phyloP scores from a whole-genome alignment of 2,888 invertebrate species.

The Sussaba pulchella region DNA sequence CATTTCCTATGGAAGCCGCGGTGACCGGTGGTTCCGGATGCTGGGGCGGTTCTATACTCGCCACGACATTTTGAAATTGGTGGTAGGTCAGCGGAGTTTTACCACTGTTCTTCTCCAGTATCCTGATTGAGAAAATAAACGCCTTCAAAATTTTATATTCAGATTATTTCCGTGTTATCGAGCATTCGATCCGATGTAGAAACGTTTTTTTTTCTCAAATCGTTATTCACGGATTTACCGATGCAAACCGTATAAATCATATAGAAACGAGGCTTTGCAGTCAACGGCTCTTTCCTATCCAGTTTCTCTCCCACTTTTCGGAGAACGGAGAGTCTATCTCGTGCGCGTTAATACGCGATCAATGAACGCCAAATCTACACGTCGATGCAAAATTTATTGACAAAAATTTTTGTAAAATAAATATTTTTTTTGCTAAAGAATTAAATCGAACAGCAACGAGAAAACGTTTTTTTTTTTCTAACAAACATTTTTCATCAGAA shows the following conservation, averaged over 20 bases:
- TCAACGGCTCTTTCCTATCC: not conserved
- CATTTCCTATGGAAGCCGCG: conserved; percentile 86
- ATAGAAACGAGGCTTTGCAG: not conserved
- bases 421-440: not conserved
- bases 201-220: too few species aligned
- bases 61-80: conserved; percentile 93
- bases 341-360: not conserved
- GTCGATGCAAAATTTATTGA: not conserved
- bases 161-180: too few species aligned
- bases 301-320: not conserved
- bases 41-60: conserved; percentile 91
- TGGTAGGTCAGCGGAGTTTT: conserved; percentile 94
- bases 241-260: not conserved
- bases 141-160: too few species aligned
- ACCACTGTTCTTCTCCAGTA: conserved; percentile 92
- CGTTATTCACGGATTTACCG: not conserved
- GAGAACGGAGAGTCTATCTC: not conserved
- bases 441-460: too few species aligned
- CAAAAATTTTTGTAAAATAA: not conserved
- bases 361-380: not conserved
- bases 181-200: not conserved
- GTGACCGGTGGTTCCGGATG: conserved; percentile 87
- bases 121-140: conserved; percentile 84
- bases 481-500: too few species aligned
- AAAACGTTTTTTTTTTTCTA: too few species aligned